A percentile compares a stretch with the other conserved stretches of the same genome.
phyloP scores from a whole-genome alignment of 1,140 invertebrate genomes.

The Sminthurides bifidus region DNA sequence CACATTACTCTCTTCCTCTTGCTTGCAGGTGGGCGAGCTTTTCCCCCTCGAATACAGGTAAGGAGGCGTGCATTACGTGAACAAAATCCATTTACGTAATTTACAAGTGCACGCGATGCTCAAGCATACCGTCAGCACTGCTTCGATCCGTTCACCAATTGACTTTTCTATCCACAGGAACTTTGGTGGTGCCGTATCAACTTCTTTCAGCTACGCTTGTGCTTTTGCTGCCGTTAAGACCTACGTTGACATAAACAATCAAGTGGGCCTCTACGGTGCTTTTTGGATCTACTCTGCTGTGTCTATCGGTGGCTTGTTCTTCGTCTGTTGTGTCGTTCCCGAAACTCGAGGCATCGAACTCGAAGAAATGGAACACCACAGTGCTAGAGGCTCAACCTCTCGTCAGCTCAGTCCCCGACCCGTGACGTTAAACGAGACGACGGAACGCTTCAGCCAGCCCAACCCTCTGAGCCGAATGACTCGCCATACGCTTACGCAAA shows the following conservation, averaged over 20 bases:
- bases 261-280: conserved; percentile 62
- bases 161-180: too few relatives aligned
- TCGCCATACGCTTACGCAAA: too few relatives aligned
- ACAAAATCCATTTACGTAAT: too few relatives aligned
- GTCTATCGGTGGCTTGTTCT: conserved; percentile 65
- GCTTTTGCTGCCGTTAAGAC: conserved; percentile 80
- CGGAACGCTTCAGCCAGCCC: not conserved
- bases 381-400: too few relatives aligned
- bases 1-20: too few relatives aligned
- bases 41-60: conserved; percentile 63
- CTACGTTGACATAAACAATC: conserved; percentile 62
- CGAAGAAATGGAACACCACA: conserved; percentile 62
- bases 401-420: not conserved
- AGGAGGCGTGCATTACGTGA: too few relatives aligned
- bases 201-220: conserved; percentile 73
- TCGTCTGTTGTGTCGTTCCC: conserved; percentile 72
- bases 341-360: conserved; percentile 79
- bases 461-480: conserved; percentile 2
- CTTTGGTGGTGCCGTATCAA: conserved; percentile 67
- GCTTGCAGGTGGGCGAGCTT: conserved; percentile 54
- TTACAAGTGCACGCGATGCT: too few relatives aligned
- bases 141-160: too few relatives aligned
- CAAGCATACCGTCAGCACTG: too few relatives aligned
- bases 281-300: conserved; percentile 77
- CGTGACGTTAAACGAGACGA: not conserved